Base-by-base conservation (phyloP, 2,113 vertebrate species). In the Elgaria multicarinata region DNA sequence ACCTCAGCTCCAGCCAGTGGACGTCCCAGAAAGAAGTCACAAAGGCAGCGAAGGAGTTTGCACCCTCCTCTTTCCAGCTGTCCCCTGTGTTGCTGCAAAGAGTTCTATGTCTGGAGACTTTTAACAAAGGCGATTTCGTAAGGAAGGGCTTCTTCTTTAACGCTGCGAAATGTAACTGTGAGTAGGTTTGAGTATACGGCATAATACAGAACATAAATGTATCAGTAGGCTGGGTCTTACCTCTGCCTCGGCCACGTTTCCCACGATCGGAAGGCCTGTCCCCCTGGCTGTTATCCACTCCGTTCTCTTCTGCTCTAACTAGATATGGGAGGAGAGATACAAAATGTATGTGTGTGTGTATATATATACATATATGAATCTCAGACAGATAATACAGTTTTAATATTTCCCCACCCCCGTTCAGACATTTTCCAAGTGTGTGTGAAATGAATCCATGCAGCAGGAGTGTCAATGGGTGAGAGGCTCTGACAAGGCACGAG, bases 261-360 rank as follows among this genome's bases (percentile, higher is more conserved):
- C 98, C 98, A 78, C 97, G 98, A 58, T 99, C 99, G 33, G 97
- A 97, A 81, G 97, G 96, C 90, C 97, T 98, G 78, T 99, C 98
- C 92, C 97, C 98, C 94, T 97, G 98, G 94, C 67, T 96, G 88
- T 87, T 97, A 91, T 99, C 98, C 95, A 99, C 98, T 74, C 98
- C 99, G 90, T 99, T 99, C 93, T 99, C 99, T 95, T 99, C 99
- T 36, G 95, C 87, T 93, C 98, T 97, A 92, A 98, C 99, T 99
- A 93, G 22, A 86, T 78, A 90, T 9, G 92, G 26, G 93, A 31
- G 26, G 94, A 90, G 67, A 89, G 36, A 83, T 0, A 7, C 6
- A 95, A 42, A 71, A 79, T n/a, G n/a, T n/a, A n/a, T n/a, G n/a
- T n/a, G n/a, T n/a, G n/a, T n/a, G n/a, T n/a, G n/a, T n/a, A n/a